Conservation (phyloP, 2,888 invertebrate species). For the Phorcus lineatus region DNA sequence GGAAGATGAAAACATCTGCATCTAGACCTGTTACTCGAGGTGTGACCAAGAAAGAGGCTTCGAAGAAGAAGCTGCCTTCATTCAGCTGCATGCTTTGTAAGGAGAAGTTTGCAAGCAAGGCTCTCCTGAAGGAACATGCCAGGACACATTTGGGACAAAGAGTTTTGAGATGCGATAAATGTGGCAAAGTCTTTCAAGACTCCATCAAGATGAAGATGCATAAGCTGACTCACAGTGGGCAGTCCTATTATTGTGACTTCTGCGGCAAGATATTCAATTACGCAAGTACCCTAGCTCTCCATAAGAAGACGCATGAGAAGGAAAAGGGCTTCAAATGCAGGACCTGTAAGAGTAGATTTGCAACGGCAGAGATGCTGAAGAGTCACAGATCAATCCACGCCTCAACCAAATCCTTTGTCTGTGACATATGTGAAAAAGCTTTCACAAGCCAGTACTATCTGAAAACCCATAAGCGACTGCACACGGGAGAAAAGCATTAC, state of each 20-base stretch:
- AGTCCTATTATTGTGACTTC: not conserved
- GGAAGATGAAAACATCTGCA: not conserved
- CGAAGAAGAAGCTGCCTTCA: not conserved
- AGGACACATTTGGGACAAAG: constrained; percentile 17
- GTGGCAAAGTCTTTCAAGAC: constrained; percentile 11
- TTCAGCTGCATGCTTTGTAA: not conserved
- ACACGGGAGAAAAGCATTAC: constrained; percentile 42
- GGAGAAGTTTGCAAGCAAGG: not conserved
- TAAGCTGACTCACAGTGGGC: not conserved
- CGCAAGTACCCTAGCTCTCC: not conserved
- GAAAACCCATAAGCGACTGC: constrained; percentile 22
- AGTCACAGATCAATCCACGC: constrained; percentile 15
- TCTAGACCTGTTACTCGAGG: not conserved
- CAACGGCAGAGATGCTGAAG: not conserved
- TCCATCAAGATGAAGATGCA: constrained; percentile 22
- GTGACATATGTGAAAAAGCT: constrained; percentile 6
- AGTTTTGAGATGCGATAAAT: constrained; percentile 10
- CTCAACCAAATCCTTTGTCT: not conserved
- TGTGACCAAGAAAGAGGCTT: not conserved
- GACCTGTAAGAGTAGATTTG: constrained; percentile 19
- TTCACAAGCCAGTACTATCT: constrained; percentile 15
- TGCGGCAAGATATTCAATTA: not conserved
- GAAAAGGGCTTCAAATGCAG: constrained; percentile 8
- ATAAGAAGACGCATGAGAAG: not conserved
- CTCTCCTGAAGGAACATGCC: not conserved